Evolutionary conservation across 2,797 vertebrate species (phyloP).

Genomic region (Enteromius unitaeniatus): DNA sequence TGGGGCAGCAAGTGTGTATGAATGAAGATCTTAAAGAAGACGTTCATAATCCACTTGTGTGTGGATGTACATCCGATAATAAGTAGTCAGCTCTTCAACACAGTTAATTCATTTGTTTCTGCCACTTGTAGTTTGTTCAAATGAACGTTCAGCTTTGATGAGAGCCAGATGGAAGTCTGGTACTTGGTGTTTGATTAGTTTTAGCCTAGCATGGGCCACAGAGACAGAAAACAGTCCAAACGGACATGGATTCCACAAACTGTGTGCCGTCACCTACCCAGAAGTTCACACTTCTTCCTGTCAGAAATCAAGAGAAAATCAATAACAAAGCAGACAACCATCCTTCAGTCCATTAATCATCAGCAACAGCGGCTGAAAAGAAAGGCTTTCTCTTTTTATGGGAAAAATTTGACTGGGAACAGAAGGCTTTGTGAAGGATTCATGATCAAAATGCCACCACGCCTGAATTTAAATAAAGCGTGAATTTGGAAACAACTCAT

Average conservation of each 20-base stretch:
- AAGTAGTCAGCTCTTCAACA: constrained; percentile 60
- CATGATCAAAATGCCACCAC: constrained; percentile 25
- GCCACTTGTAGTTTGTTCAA: constrained; percentile 73
- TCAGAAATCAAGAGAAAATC: neutral
- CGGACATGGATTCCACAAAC: constrained; percentile 70
- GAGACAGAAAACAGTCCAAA: constrained; percentile 55
- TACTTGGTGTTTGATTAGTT: constrained; percentile 69
- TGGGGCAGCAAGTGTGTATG: constrained; percentile 31
- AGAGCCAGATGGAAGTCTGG: constrained; percentile 75
- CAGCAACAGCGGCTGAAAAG: neutral
- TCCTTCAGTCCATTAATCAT: neutral
- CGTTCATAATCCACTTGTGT: neutral
- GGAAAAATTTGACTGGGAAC: constrained; percentile 2
- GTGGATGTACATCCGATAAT: constrained; percentile 26
- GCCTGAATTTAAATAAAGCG: constrained; percentile 42
- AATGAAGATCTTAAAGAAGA: constrained; percentile 21
- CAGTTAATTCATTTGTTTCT: constrained; percentile 80
- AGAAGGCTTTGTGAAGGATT: constrained; percentile 33
- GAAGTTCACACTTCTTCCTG: constrained; percentile 60
- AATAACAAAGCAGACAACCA: constrained; percentile 16
- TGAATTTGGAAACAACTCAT: constrained; percentile 40
- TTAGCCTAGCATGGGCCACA: constrained; percentile 32
- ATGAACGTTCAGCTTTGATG: constrained; percentile 74
- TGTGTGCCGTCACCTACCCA: constrained; percentile 62
- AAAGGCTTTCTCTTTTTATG: constrained; percentile 1